These are phyloP conservation scores for Labia minor DNA, from an alignment of 2,888 invertebrate genomes.

Conservation along the genomic window DNA sequence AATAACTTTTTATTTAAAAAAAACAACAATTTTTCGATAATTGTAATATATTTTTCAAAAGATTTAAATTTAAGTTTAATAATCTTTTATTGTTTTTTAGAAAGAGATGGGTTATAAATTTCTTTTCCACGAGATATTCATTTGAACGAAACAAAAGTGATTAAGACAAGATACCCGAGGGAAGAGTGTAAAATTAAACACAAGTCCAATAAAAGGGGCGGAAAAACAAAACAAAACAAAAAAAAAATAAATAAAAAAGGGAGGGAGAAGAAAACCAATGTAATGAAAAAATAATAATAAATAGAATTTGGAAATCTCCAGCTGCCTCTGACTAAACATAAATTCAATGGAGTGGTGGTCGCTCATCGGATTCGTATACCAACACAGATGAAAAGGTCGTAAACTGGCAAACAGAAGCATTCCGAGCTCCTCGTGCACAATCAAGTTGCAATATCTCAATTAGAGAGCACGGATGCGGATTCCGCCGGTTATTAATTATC, in stretches of 20 bases:
- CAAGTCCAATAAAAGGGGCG: background rate
- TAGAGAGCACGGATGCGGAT: slow-evolving; percentile 1
- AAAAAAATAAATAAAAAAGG: background rate
- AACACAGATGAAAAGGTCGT: slow-evolving; percentile 2
- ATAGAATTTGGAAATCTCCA: background rate
- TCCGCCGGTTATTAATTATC: slow-evolving; percentile 8
- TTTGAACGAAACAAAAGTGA: slow-evolving; percentile 8
- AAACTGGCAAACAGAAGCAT: background rate
- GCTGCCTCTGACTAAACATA: background rate
- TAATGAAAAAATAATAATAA: slow-evolving; percentile 6
- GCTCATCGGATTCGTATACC: background rate
- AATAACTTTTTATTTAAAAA: background rate
- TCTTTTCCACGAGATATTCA: background rate
- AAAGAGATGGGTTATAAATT: slow-evolving; percentile 7
- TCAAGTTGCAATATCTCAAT: slow-evolving; percentile 13
- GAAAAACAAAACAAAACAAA: background rate
- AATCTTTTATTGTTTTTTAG: background rate
- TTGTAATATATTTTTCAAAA: background rate
- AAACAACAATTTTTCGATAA: background rate
- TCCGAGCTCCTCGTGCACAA: background rate
- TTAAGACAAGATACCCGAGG: background rate
- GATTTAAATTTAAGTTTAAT: background rate
- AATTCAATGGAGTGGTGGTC: background rate
- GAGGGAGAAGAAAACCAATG: background rate
- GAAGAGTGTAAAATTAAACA: background rate